phyloP scores from a whole-genome alignment of 2,888 invertebrate genomes.

The Drosophila pseudotalamancana region DNA sequence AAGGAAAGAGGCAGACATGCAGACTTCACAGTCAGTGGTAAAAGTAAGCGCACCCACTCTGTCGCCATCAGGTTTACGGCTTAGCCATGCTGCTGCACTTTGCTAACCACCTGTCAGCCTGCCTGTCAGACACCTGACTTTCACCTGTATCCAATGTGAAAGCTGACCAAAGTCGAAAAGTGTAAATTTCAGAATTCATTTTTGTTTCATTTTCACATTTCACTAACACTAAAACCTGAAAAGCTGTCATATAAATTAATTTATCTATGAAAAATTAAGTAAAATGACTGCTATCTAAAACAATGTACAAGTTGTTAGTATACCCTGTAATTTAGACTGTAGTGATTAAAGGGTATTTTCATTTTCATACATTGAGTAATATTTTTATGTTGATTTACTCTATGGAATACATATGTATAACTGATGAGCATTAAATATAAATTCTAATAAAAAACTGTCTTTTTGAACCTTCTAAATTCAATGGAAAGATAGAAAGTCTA shows the following conservation, averaged over 20 bases:
- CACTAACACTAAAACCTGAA: constrained; percentile 8
- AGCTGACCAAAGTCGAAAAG: constrained; percentile 23
- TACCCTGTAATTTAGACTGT: neutral
- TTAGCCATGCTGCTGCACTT: constrained; percentile 6
- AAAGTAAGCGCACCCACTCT: constrained; percentile 44
- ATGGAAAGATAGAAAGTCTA: too few species aligned
- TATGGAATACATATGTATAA: too few species aligned
- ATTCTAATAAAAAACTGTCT: too few species aligned
- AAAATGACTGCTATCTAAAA: constrained; percentile 50
- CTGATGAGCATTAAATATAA: too few species aligned
- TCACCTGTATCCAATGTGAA: too few species aligned
- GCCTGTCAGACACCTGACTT: too few species aligned
- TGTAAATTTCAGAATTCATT: constrained; percentile 1
- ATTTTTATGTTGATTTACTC: too few species aligned
- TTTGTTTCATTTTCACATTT: neutral
- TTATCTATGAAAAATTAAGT: constrained; percentile 34
- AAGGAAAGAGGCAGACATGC: too few species aligned
- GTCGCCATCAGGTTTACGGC: constrained; percentile 43
- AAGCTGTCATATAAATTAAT: constrained; percentile 7
- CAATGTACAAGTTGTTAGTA: constrained; percentile 28
- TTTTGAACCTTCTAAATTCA: too few species aligned
- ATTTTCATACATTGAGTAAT: too few species aligned
- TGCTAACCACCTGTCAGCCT: constrained; percentile 21
- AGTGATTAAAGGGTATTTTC: neutral
- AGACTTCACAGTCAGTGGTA: constrained; percentile 45